Evolutionary conservation across 2,888 invertebrate genomes (phyloP), one percentile per base, ranked within the genome.

Genomic region (Cheilosia scutellata): DNA sequence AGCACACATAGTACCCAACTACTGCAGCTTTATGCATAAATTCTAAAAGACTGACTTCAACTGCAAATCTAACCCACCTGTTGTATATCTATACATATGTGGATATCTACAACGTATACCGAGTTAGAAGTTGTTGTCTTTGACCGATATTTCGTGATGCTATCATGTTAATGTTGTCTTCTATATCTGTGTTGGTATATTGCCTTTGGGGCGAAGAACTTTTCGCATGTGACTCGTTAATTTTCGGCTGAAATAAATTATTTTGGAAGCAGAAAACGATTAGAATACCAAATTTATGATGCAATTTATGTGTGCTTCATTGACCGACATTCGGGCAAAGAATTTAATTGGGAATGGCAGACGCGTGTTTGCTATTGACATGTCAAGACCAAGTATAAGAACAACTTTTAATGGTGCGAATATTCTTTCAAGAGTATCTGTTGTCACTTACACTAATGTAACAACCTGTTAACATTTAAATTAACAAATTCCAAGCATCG

Each of bases 71-170:
- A 11, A 37, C 33, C 9, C 33, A 37, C 11, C 55, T 25, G 44
- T 31, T 44, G 27, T 33, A 57, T 57, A 44, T 44, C 42, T 44
- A 11, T 33, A 44, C 44, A 44, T 44, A 29, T 40, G 29, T 29
- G n/a, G n/a, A n/a, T n/a, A 13, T 25, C 11, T n/a, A 51, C 55
- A 62, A 40, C 49, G 33, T 58, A 62, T 44, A 33, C 44, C n/a
- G 33, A 20, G 25, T 58, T 72, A 53, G 79, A 79, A 84, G 79
- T 53, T 20, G 83, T 84, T 60, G 83, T 79, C 79, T 79, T 84
- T 84, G 83, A 84, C 83, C 83, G 83, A 84, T 55, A 79, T 84
- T 74, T 68, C 49, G 31, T 63, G 74, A 77, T 66, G 57, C 55
- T 65, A 57, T 37, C 25, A 29, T 49, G 27, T 49, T 63, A n/a